Evolutionary conservation across 2,888 invertebrate species (phyloP).

Genomic region (Callinectes sapidus): DNA sequence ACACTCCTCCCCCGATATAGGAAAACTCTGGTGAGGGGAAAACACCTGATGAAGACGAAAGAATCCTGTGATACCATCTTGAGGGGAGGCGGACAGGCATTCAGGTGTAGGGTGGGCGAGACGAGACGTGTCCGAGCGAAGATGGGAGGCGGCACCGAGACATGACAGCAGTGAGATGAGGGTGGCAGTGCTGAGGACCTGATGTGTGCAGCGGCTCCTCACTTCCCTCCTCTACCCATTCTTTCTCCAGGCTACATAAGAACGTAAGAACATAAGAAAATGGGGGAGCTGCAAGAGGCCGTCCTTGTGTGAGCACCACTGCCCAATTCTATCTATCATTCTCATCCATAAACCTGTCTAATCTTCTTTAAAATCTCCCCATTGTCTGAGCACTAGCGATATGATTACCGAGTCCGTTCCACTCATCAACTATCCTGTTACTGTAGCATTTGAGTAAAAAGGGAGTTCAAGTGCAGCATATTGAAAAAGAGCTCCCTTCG

Average conservation of each 20-base stretch:
- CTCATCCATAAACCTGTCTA: too few relatives aligned
- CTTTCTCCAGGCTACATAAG: too few relatives aligned
- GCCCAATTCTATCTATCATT: too few relatives aligned
- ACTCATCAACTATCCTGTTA: too few relatives aligned
- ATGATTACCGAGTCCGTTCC: too few relatives aligned
- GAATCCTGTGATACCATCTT: background rate
- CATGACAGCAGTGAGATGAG: slow-evolving; percentile 16
- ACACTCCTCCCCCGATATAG: background rate
- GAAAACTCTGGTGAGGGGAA: background rate
- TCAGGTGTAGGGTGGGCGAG: background rate
- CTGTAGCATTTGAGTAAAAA: background rate
- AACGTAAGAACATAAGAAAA: too few relatives aligned
- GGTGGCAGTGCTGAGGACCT: background rate
- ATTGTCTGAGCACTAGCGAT: too few relatives aligned
- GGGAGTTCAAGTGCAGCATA: background rate
- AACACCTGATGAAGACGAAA: background rate
- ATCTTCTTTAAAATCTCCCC: too few relatives aligned
- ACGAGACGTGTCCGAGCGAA: background rate
- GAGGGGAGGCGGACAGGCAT: slow-evolving; percentile 10
- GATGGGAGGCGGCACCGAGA: background rate
- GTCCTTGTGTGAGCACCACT: too few relatives aligned
- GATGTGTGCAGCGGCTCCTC: background rate
- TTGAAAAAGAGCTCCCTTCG: background rate
- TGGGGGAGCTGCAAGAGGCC: too few relatives aligned
- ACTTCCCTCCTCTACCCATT: background rate